Base-by-base conservation (phyloP, 2,888 invertebrate species). In the Buathra laborator region DNA sequence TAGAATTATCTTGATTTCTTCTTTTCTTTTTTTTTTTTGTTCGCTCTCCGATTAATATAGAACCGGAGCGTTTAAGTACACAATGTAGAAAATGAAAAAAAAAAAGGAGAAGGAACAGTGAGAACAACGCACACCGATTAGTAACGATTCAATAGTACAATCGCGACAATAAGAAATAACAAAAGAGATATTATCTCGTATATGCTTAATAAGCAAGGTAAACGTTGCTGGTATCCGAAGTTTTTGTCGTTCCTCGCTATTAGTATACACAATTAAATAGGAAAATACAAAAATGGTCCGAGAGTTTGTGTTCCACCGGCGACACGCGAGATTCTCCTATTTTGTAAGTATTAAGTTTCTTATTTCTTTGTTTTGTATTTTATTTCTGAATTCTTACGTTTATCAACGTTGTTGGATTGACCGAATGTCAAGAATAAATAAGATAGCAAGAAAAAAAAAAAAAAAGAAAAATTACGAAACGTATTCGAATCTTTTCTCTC, bases 241-340 rank as follows among this genome's bases (percentile, higher is more conserved):
- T 48, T 37, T 37, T 37, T 9, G 37, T 7, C 37, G 14, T 51
- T 37, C 48, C 48, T 14, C 37, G 75, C 51, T 64, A 19, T 48
- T n/a, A 29, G 51, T 74, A 48, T 24, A 75, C 37, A 29, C 44
- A 19, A 48, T 48, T 37, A 37, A 66, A 83, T 82, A 86, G 84
- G 77, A 87, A 87, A 87, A 88, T 86, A 86, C 71, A 88, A 88
- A 88, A 87, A 87, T 88, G 87, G 87, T 88, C 87, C 87, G 81
- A 79, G 81, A 86, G 78, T 83, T 86, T 70, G 68, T 86, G 68
- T 87, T 82, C 75, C 59, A 74, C 79, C 79, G 70, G 79, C 70
- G 83, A 79, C 83, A 70, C 75, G 70, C 74, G 75, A 83, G 74
- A 43, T 67, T 79, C 59, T 70, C 24, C 29, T 19, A 37, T 70